Evolutionary conservation across 2,888 invertebrate species (phyloP).

Genomic region (Lasiommata megera): DNA sequence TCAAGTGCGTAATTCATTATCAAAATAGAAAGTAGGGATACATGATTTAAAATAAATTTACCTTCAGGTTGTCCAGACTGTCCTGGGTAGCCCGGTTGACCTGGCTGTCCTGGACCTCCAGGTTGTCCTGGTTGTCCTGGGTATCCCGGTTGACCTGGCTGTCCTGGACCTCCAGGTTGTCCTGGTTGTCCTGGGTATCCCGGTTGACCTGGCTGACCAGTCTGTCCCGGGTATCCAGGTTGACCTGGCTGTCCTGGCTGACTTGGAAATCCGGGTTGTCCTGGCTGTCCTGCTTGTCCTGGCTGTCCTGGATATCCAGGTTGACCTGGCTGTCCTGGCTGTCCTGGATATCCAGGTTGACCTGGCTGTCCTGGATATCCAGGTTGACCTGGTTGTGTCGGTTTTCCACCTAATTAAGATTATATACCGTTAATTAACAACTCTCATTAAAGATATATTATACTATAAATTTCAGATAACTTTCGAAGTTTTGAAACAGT

Average conservation of each 20-base stretch:
- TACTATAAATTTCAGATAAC: too few relatives aligned
- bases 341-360: not conserved
- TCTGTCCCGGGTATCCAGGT: not conserved
- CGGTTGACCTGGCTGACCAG: not conserved
- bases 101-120: slow-evolving; percentile 29
- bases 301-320: slow-evolving; percentile 16
- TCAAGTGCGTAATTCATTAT: too few relatives aligned
- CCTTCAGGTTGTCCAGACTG: not conserved
- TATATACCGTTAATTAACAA: too few relatives aligned
- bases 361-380: slow-evolving; percentile 3
- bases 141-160: slow-evolving; percentile 20
- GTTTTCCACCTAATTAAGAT: too few relatives aligned
- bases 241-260: slow-evolving; percentile 34
- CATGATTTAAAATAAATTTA: too few relatives aligned
- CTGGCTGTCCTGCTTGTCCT: not conserved
- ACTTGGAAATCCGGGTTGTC: slow-evolving; percentile 44
- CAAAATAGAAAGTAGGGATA: too few relatives aligned
- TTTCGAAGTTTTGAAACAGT: too few relatives aligned
- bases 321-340: slow-evolving; percentile 28
- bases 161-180: slow-evolving; percentile 31
- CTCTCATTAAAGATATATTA: too few relatives aligned
- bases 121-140: not conserved
- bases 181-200: too few relatives aligned
- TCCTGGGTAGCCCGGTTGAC: slow-evolving; percentile 25
- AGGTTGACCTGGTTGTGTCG: too few relatives aligned